phyloP scores from a whole-genome alignment of 2,888 invertebrate genomes.

The Spilarctia lutea region DNA sequence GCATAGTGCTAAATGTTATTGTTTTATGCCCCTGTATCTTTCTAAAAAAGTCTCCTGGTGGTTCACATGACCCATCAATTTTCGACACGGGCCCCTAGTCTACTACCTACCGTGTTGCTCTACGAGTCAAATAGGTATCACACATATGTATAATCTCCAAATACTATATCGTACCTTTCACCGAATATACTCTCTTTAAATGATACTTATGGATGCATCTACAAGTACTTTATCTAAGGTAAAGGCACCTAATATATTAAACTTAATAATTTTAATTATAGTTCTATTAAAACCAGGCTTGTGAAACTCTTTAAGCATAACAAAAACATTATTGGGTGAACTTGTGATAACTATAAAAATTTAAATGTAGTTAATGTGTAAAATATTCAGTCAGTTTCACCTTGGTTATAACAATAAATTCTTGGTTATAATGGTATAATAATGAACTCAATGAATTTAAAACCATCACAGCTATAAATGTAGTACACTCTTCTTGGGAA shows the following conservation, averaged over 20 bases:
- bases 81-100: too few relatives aligned
- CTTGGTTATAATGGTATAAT: background rate
- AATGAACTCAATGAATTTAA: background rate
- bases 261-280: background rate
- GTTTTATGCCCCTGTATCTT: too few relatives aligned
- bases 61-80: too few relatives aligned
- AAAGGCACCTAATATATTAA: background rate
- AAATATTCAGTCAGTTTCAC: background rate
- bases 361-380: background rate
- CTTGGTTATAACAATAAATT: background rate
- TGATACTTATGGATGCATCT: background rate
- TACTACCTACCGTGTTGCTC: too few relatives aligned
- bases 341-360: background rate
- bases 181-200: background rate
- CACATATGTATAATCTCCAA: too few relatives aligned
- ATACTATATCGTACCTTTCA: background rate
- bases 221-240: background rate
- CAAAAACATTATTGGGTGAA: background rate
- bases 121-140: too few relatives aligned
- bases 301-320: background rate
- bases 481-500: background rate
- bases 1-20: too few relatives aligned
- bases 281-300: background rate
- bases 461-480: background rate
- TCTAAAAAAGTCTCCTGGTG: too few relatives aligned